Evolutionary conservation across 2,797 vertebrate genomes (phyloP).

Genomic region (Falco columbarius): DNA sequence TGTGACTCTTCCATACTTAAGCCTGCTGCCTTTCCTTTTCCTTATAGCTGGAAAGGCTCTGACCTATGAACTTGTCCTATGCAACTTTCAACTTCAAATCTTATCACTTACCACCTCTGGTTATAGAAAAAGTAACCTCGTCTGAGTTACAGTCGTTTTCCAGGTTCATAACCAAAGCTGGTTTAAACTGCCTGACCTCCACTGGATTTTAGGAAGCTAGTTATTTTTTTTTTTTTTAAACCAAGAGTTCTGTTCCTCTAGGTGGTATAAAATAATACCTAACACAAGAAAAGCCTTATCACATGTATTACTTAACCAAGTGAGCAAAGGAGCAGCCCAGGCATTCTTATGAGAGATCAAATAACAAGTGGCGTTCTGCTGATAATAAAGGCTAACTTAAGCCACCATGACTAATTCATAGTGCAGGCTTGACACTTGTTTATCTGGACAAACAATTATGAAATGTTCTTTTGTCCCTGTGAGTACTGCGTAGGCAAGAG

Average conservation of each 20-base stretch:
- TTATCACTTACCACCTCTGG: not conserved
- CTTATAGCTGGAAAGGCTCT: not conserved
- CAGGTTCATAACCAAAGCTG: not conserved
- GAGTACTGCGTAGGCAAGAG: slow-evolving; percentile 3
- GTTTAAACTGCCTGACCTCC: not conserved
- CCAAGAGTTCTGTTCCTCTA: not conserved
- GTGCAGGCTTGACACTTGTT: slow-evolving; percentile 57
- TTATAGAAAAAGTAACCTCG: not conserved
- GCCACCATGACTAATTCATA: slow-evolving; percentile 18
- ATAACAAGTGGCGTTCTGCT: slow-evolving; percentile 3
- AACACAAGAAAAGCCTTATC: not conserved
- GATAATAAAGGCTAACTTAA: slow-evolving; percentile 46
- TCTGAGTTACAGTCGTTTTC: not conserved
- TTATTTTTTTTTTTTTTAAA: not conserved
- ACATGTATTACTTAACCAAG: not conserved
- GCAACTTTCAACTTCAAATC: not conserved
- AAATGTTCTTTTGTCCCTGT: slow-evolving; percentile 57
- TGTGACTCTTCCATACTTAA: not conserved
- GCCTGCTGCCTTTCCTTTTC: not conserved
- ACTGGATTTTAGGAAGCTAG: not conserved
- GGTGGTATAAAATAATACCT: not conserved
- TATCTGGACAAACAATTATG: slow-evolving; percentile 66
- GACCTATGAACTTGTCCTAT: not conserved
- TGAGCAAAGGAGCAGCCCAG: not conserved
- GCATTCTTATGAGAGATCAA: slow-evolving; percentile 12